phyloP scores from a whole-genome alignment of 1,140 invertebrate species.

The Cylas formicarius region DNA sequence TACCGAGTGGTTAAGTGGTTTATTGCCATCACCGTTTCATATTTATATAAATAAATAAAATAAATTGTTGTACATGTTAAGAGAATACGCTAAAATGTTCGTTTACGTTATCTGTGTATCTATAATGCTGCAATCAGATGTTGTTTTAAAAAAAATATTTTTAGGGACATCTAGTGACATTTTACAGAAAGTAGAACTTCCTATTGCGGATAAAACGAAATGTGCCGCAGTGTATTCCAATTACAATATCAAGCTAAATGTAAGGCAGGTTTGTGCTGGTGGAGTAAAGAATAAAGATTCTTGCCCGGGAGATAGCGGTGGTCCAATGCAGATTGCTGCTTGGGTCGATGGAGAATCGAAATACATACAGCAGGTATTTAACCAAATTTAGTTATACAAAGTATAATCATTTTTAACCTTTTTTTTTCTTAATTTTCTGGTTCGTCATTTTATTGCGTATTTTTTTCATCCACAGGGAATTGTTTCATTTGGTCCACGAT shows the following conservation, averaged over 20 bases:
- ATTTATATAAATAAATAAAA: background rate
- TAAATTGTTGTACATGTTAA: too few species aligned
- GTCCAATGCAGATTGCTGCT: slow-evolving; percentile 35
- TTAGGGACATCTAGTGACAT: slow-evolving; percentile 38
- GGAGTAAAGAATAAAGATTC: slow-evolving; percentile 45
- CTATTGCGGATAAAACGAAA: slow-evolving; percentile 40
- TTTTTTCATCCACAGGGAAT: slow-evolving; percentile 28
- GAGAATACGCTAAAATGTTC: too few species aligned
- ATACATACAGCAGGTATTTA: slow-evolving; percentile 38
- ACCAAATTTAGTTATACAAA: too few species aligned
- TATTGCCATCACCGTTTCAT: slow-evolving; percentile 10
- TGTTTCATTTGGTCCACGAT: slow-evolving; percentile 47
- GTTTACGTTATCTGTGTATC: too few species aligned
- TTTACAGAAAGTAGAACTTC: slow-evolving; percentile 48
- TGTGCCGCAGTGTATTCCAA: slow-evolving; percentile 41
- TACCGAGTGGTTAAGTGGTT: too few species aligned
- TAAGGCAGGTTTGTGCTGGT: slow-evolving; percentile 55
- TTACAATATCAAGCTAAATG: slow-evolving; percentile 34
- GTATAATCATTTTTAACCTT: too few species aligned
- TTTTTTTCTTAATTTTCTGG: too few species aligned
- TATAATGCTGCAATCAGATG: too few species aligned
- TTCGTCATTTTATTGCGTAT: too few species aligned
- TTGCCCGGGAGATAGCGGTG: slow-evolving; percentile 45
- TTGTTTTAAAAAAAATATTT: too few species aligned
- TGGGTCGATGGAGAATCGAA: slow-evolving; percentile 35